Evolutionary conservation across 2,113 vertebrate genomes (phyloP).

Genomic region (Toxostoma redivivum): DNA sequence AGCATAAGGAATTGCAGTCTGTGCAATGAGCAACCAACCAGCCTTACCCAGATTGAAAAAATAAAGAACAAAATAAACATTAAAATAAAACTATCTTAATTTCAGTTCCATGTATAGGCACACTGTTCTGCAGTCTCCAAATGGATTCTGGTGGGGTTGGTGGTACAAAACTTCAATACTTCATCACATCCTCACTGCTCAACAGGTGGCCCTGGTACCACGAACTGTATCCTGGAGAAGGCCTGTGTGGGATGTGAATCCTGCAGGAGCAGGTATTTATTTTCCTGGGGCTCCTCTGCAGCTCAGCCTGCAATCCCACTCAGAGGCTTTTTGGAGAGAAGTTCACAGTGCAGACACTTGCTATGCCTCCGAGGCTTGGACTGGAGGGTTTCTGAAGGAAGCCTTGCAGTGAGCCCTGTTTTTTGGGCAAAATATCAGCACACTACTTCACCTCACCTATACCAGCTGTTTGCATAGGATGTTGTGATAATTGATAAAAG

Average conservation of each 20-base stretch:
- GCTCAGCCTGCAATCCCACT: not conserved
- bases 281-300: not conserved
- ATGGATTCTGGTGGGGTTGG: not conserved
- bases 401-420: not conserved
- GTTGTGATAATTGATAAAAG: too few relatives aligned
- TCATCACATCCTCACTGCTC: not conserved
- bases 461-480: not conserved
- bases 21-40: not conserved
- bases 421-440: not conserved
- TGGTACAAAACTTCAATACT: not conserved
- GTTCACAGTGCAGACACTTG: not conserved
- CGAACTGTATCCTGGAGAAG: not conserved
- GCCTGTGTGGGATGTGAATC: not conserved
- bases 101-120: not conserved
- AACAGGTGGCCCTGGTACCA: not conserved
- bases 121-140: not conserved
- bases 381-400: not conserved
- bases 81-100: not conserved
- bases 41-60: not conserved
- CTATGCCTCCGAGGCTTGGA: not conserved
- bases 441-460: not conserved
- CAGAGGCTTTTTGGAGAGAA: not conserved
- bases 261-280: not conserved
- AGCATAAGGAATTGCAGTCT: not conserved
- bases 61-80: not conserved